phyloP scores from a whole-genome alignment of 2,797 vertebrate species.

The Mus spretus region DNA sequence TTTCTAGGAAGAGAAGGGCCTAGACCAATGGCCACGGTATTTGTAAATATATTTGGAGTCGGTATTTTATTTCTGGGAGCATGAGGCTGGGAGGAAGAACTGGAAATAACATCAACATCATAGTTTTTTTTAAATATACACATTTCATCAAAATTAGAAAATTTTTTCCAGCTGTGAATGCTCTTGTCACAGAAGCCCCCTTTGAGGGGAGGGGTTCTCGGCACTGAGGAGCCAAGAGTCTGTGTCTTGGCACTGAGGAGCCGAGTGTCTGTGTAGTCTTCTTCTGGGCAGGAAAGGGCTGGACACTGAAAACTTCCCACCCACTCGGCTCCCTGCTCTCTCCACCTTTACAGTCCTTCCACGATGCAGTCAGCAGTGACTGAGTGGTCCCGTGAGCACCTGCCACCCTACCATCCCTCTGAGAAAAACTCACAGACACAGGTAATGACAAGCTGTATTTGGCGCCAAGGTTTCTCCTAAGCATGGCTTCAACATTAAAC shows the following conservation, averaged over 20 bases:
- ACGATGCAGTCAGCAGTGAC: neutral
- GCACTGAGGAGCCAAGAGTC: fast-evolving
- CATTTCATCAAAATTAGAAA: neutral
- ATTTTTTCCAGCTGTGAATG: neutral
- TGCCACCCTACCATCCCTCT: neutral
- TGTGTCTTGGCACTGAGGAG: fast-evolving
- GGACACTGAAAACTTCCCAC: neutral
- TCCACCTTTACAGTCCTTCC: too few species aligned
- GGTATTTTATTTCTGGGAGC: neutral
- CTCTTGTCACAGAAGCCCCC: neutral
- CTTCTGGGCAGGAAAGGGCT: neutral
- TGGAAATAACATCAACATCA: neutral
- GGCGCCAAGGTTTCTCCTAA: constrained; percentile 25
- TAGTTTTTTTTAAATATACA: neutral
- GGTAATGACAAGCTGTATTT: constrained; percentile 77
- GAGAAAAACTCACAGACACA: neutral
- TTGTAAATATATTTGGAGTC: neutral
- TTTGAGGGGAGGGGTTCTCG: neutral
- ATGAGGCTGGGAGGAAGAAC: neutral
- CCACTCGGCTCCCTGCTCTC: neutral
- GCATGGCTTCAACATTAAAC: constrained; percentile 26
- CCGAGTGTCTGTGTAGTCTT: neutral
- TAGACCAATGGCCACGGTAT: neutral
- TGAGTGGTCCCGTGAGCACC: fast-evolving
- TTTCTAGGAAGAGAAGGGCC: too few species aligned